phyloP scores from a whole-genome alignment of 2,797 vertebrate species.

The Sebastes kiyomatsui region DNA sequence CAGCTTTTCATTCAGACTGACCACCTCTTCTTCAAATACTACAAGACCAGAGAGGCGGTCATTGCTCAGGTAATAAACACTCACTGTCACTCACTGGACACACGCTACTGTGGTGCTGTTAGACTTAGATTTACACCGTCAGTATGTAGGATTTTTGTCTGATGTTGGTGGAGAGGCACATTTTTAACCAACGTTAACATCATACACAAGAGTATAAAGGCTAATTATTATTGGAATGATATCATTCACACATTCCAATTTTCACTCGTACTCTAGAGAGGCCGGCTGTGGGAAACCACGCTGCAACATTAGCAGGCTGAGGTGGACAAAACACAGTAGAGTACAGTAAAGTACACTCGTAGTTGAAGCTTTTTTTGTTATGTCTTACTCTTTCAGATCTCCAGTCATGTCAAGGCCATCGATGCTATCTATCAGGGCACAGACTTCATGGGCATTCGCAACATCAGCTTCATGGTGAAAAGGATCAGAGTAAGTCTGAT shows the following conservation, averaged over 20 bases:
- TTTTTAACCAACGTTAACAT: conserved; percentile 2
- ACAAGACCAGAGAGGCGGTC: conserved; percentile 95
- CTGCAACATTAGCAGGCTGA: neutral
- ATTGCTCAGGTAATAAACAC: conserved; percentile 89
- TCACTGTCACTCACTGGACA: neutral
- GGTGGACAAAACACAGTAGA: neutral
- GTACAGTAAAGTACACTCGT: neutral
- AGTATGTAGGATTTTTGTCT: neutral
- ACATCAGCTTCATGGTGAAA: conserved; percentile 99
- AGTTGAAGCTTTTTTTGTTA: neutral
- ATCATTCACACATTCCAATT: neutral
- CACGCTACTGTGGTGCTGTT: neutral
- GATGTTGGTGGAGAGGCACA: neutral
- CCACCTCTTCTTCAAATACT: conserved; percentile 95
- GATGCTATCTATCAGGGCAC: conserved; percentile 98
- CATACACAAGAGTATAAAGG: neutral
- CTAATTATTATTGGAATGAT: neutral
- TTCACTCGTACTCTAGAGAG: neutral
- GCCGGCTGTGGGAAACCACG: neutral
- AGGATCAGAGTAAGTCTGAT: conserved; percentile 90
- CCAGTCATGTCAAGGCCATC: conserved; percentile 97
- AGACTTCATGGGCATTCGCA: conserved; percentile 96
- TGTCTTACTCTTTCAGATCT: conserved; percentile 84
- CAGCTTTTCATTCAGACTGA: conserved; percentile 99
- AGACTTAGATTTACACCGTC: neutral